phyloP scores from a whole-genome alignment of 2,113 vertebrate genomes.

The Harpagus bidentatus region DNA sequence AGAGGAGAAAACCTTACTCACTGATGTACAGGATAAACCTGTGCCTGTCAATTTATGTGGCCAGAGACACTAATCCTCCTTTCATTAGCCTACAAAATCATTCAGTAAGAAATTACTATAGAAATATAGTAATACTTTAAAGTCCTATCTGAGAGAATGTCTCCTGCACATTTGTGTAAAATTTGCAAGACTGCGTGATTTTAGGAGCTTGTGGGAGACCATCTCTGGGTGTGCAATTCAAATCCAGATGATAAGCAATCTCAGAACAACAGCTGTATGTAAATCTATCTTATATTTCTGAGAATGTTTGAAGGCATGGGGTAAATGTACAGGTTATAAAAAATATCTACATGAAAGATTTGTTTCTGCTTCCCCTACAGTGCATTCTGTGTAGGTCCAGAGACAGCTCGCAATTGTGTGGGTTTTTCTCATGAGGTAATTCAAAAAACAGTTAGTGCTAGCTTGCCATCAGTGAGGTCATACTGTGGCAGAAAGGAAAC shows the following conservation, averaged over 20 bases:
- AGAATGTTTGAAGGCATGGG: conserved; percentile 46
- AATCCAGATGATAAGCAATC: neutral
- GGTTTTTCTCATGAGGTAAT: neutral
- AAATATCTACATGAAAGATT: neutral
- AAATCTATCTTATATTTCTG: neutral
- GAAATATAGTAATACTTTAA: neutral
- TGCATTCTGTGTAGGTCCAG: neutral
- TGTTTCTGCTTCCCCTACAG: neutral
- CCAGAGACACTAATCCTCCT: neutral
- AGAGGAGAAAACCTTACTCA: neutral
- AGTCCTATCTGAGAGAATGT: neutral
- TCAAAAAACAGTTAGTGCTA: neutral
- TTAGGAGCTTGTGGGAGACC: neutral
- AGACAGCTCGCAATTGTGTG: neutral
- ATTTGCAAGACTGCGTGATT: neutral
- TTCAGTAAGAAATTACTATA: neutral
- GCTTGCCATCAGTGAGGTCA: neutral
- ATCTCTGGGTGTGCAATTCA: neutral
- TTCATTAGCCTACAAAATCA: neutral
- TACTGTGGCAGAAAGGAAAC: neutral
- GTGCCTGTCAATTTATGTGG: neutral
- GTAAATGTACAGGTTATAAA: conserved; percentile 29
- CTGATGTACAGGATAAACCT: neutral
- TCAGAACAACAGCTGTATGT: neutral
- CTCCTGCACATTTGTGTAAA: neutral